Base-by-base conservation (phyloP, 2,797 vertebrate species). In the Falco peregrinus region DNA sequence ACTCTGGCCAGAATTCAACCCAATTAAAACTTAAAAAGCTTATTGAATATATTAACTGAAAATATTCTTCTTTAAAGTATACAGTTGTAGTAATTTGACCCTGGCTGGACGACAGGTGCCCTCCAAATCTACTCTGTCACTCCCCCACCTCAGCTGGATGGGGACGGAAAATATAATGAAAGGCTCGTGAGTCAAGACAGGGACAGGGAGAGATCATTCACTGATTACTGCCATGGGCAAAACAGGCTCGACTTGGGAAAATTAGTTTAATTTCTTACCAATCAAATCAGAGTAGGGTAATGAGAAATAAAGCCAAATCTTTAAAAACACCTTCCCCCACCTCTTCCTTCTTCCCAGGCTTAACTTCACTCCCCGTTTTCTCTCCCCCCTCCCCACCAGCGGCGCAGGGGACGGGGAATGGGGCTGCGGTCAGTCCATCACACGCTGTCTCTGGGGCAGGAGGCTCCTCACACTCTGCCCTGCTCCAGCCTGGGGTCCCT, bases 371-470 rank as follows among this genome's bases (percentile, higher is more conserved):
- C 21, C 5, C 13, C 9, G 8, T 50, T 74, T 86, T 50, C 14
- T 50, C 7, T 35, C 26, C 20, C 45, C 73, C 11, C 24, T 77
- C 24, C 33, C 6, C 5, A 7, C 7, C 0, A 16, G 31, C 8
- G 33, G 26, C 11, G 5, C n/a, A 47, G 19, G 20, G 37, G 28
- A 19, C 17, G 17, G 37, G 50, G 10, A 64, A 43, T 15, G 5
- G 7, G 37, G 5, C 18, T 75, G 18, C 3, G 10, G 18, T 50
- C 35, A 25, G 16, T 79, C 59, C 28, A 33, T 65, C 45, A 21
- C 0, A 1, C 8, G 5, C 14, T 47, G 19, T 45, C 28, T 64
- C 51, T 54, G 29, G 51, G 0, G 29, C 4, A 25, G 19, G 9
- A 60, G 26, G 35, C 11, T 50, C 21, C 29, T 65, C 25, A 29